Conservation (phyloP, 2,797 vertebrate genomes). For the Pseudotriccus pelzelni region DNA sequence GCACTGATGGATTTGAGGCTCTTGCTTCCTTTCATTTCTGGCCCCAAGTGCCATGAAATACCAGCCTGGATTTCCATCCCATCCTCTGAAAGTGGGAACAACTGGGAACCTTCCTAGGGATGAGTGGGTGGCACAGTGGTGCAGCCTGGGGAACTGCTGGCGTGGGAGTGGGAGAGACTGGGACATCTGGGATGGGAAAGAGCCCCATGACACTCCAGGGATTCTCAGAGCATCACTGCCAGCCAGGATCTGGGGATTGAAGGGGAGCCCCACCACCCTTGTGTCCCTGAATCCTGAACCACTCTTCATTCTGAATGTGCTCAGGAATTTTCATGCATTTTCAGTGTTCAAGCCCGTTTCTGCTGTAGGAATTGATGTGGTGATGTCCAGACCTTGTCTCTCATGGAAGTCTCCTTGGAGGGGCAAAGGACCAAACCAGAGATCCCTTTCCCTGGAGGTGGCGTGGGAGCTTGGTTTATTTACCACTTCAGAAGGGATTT, state of each 20-base stretch:
- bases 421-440: neutral
- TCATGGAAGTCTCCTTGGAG: neutral
- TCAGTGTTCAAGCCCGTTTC: neutral
- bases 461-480: neutral
- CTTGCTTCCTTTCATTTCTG: neutral
- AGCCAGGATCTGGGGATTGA: neutral
- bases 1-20: neutral
- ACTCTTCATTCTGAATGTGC: neutral
- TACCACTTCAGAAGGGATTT: neutral
- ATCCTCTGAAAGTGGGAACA: fast-evolving
- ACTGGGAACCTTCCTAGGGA: neutral
- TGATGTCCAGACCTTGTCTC: neutral
- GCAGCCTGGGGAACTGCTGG: neutral
- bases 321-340: neutral
- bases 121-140: neutral
- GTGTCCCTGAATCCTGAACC: neutral
- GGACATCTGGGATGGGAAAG: neutral
- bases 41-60: neutral
- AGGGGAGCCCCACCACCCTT: neutral
- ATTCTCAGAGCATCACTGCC: neutral
- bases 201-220: neutral
- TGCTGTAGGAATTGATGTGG: neutral
- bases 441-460: neutral
- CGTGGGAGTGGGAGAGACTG: neutral
- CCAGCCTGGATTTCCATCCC: neutral